phyloP scores from a whole-genome alignment of 2,113 vertebrate species.

The Myotis yumanensis region DNA sequence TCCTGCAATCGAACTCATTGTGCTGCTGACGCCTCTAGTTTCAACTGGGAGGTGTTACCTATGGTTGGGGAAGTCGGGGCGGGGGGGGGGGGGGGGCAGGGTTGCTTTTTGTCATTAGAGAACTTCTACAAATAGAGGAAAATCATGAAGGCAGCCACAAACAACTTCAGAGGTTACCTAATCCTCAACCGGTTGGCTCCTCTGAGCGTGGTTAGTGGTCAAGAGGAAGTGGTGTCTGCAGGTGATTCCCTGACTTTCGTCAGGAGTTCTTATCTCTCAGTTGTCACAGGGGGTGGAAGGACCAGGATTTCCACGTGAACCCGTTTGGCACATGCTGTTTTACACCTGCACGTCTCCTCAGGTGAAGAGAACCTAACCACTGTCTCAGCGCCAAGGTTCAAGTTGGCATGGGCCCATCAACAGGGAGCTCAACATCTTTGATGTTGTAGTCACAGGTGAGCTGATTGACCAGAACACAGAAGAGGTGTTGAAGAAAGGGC shows the following conservation, averaged over 20 bases:
- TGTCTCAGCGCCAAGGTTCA: neutral
- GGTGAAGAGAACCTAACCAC: neutral
- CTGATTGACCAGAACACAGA: neutral
- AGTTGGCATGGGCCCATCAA: neutral
- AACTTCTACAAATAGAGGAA: neutral
- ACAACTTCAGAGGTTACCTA: neutral
- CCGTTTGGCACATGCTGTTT: neutral
- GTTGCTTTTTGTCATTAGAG: neutral
- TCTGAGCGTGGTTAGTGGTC: neutral
- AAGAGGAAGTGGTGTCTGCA: neutral
- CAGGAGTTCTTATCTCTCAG: neutral
- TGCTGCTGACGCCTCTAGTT: neutral
- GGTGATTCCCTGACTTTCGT: neutral
- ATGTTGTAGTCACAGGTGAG: neutral
- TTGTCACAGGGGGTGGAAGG: neutral
- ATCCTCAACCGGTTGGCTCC: neutral
- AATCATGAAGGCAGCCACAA: neutral
- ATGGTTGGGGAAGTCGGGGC: neutral
- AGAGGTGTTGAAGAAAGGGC: neutral
- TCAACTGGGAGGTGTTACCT: neutral
- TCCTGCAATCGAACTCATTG: slow-evolving; percentile 17
- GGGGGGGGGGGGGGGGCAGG: neutral
- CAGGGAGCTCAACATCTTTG: neutral
- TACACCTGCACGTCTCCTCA: neutral
- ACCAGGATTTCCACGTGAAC: neutral